phyloP scores from a whole-genome alignment of 2,113 vertebrate species.

The Pyrgilauda ruficollis region DNA sequence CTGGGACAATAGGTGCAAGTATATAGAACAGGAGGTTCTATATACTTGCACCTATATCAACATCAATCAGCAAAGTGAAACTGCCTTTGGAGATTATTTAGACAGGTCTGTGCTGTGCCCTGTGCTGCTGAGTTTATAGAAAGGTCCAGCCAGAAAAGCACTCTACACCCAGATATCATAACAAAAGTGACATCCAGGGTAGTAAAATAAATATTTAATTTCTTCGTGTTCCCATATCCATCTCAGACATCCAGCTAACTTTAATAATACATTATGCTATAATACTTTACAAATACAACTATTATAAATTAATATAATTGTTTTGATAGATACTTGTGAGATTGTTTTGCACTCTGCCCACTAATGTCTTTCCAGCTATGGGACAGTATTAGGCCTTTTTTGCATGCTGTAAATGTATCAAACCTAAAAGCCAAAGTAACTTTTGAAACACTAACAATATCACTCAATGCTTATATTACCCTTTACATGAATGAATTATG shows the following conservation, averaged over 20 bases:
- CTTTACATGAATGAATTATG: not conserved
- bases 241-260: constrained; percentile 23
- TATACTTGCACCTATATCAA: not conserved
- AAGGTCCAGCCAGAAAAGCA: constrained; percentile 32
- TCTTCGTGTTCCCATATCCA: constrained; percentile 4
- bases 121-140: not conserved
- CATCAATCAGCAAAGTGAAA: constrained; percentile 5
- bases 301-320: constrained; percentile 21
- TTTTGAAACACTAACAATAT: constrained; percentile 49
- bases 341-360: not conserved
- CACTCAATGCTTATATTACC: constrained; percentile 35
- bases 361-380: not conserved
- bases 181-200: constrained; percentile 40
- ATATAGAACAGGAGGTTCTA: not conserved
- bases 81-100: constrained; percentile 25
- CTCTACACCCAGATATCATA: constrained; percentile 38
- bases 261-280: constrained; percentile 22
- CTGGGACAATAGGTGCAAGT: not conserved
- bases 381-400: not conserved
- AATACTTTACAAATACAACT: not conserved
- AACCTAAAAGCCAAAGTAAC: constrained; percentile 10
- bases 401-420: not conserved
- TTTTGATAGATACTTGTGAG: constrained; percentile 13
- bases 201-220: constrained; percentile 58
- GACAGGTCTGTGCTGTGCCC: not conserved